Evolutionary conservation across 2,797 vertebrate species (phyloP), one percentile per base, ranked within the genome.

Genomic region (Ctenosaura bakeri): DNA sequence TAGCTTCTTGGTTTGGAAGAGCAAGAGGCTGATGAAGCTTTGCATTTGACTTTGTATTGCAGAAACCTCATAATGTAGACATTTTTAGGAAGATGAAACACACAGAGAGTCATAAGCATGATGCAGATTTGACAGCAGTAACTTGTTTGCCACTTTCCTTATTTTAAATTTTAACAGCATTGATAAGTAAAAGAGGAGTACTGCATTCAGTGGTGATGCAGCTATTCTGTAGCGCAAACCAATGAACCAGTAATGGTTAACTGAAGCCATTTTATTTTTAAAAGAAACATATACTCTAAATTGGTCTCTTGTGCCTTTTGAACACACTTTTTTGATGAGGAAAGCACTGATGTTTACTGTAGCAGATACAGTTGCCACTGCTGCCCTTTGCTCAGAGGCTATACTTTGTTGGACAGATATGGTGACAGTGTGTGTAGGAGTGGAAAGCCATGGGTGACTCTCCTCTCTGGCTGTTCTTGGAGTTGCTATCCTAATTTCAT

Each of bases 271-370:
- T 79, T 84, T 71, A 84, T 56, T 78, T 78, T 46, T 1, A 46
- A 29, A 42, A 82, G 6, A 52, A 46, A 90, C 20, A 80, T 56
- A n/a, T 78, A 87, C 76, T 88, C 26, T 82, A 79, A 69, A 18
- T 52, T 26, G 20, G 42, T 16, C 76, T 92, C 87, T 81, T 90
- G 85, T 89, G 22, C 38, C 91, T 62, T 88, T 84, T 88, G 79
- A 56, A 14, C 12, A 69, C 90, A 29, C 32, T 12, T n/a, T 38
- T 22, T 29, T n/a, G 64, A 79, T 62, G 74, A 18, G 52, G 32
- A 32, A 50, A 73, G 20, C 10, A 24, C 6, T 4, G 22, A 42
- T 46, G 46, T 50, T 29, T 69, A 77, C 46, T 82, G 46, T 62
- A 56, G n/a, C 24, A 46, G 13, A 18, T 52, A 16, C 13, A 62